Evolutionary conservation across 2,888 invertebrate genomes (phyloP).

Genomic region (Smittia aterrima): DNA sequence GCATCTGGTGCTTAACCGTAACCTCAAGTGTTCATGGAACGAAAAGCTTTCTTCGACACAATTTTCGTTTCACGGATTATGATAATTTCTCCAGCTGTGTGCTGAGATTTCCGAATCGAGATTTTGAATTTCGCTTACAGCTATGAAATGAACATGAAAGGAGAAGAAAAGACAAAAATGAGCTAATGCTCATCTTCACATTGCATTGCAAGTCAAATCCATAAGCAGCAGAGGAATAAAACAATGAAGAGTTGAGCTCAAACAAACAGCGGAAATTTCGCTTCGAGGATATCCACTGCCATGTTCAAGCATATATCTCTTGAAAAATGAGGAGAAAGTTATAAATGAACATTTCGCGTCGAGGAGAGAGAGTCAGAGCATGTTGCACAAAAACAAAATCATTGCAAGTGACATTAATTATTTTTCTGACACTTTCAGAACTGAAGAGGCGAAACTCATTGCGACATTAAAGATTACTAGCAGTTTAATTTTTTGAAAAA

Average conservation of each 20-base stretch:
- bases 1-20: too few species aligned
- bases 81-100: too few species aligned
- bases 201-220: background rate
- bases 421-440: constrained; percentile 1
- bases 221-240: background rate
- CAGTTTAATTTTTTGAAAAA: background rate
- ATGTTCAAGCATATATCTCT: background rate
- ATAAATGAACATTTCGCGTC: background rate
- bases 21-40: too few species aligned
- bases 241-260: too few species aligned
- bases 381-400: background rate
- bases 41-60: too few species aligned
- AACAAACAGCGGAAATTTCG: background rate
- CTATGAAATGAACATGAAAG: too few species aligned
- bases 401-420: constrained; percentile 19
- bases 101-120: too few species aligned
- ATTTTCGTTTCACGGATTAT: too few species aligned
- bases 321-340: constrained; percentile 13
- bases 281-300: background rate
- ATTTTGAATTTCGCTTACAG: too few species aligned
- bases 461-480: background rate
- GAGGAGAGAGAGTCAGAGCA: background rate
- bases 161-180: too few species aligned
- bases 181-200: too few species aligned
- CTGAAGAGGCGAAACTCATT: background rate